These are phyloP conservation scores for Oscarella lobularis DNA, from an alignment of 37 sponge, comb jelly and placozoan genomes.

Conservation along the genomic window DNA sequence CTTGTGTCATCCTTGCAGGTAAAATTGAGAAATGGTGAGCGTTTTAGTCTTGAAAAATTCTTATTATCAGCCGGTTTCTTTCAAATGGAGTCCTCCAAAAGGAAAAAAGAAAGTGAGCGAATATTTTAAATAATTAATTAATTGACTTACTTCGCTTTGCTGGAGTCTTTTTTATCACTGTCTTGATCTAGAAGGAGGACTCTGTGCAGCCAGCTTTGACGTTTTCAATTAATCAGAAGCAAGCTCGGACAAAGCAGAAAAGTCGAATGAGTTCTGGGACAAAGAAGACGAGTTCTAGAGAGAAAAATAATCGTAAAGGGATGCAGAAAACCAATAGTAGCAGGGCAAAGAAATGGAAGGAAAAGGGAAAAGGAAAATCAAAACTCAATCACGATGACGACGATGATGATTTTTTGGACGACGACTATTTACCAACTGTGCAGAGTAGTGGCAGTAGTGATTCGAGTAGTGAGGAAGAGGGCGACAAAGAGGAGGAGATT, in stretches of 20 bases:
- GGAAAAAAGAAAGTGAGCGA: background rate
- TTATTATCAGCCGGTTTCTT: background rate
- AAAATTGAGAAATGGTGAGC: background rate
- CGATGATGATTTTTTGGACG: background rate
- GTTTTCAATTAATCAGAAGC: too few species aligned
- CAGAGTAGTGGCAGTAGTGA: too few species aligned
- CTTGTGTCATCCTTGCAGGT: background rate
- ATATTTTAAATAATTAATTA: background rate
- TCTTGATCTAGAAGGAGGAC: too few species aligned
- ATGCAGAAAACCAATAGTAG: too few species aligned
- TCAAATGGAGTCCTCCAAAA: background rate
- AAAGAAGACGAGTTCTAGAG: background rate
- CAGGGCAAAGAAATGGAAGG: too few species aligned
- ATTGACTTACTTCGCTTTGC: too few species aligned
- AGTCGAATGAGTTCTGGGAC: background rate
- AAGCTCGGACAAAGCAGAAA: background rate
- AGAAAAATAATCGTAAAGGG: too few species aligned
- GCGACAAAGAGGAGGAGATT: too few species aligned
- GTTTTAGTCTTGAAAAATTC: background rate
- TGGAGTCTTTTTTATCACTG: too few species aligned
- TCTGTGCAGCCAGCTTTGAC: too few species aligned
- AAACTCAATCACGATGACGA: background rate
- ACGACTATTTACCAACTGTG: too few species aligned
- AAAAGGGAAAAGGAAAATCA: background rate
- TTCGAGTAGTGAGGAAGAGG: too few species aligned